A percentile compares a stretch with the other conserved stretches of the same genome.
These are phyloP conservation scores for Tiaroga cobitis DNA, from an alignment of 2,797 vertebrate genomes.

Conservation along the genomic window DNA sequence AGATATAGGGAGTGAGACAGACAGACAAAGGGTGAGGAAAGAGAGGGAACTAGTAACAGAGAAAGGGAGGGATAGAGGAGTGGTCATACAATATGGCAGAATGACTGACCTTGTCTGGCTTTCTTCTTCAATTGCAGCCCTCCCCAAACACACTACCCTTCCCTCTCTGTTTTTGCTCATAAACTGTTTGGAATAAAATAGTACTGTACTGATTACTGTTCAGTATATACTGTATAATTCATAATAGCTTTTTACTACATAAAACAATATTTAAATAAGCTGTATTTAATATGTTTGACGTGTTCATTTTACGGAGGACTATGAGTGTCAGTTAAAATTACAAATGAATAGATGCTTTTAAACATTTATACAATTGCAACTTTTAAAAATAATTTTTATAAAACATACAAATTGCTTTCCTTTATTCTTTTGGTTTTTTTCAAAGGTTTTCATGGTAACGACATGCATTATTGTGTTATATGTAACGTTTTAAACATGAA, in stretches of 20 bases:
- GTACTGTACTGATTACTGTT: neutral
- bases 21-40: neutral
- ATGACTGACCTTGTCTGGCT: conserved; percentile 9
- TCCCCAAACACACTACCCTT: neutral
- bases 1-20: conserved; percentile 6
- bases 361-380: neutral
- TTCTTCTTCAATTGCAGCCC: neutral
- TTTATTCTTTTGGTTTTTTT: too few species aligned
- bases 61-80: neutral
- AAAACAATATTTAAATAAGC: neutral
- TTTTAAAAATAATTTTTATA: neutral
- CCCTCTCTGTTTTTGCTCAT: neutral
- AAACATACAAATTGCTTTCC: neutral
- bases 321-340: neutral
- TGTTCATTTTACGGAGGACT: neutral
- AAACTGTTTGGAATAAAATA: neutral
- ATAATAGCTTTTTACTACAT: neutral
- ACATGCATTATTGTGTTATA: too few species aligned
- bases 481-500: too few species aligned
- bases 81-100: conserved; percentile 22
- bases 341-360: neutral
- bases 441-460: too few species aligned
- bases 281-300: neutral
- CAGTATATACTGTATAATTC: neutral
- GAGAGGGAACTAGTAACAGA: conserved; percentile 19